Evolutionary conservation across 1,140 invertebrate species (phyloP), one percentile per base, ranked within the genome.

Genomic region (Drosophila teissieri): DNA sequence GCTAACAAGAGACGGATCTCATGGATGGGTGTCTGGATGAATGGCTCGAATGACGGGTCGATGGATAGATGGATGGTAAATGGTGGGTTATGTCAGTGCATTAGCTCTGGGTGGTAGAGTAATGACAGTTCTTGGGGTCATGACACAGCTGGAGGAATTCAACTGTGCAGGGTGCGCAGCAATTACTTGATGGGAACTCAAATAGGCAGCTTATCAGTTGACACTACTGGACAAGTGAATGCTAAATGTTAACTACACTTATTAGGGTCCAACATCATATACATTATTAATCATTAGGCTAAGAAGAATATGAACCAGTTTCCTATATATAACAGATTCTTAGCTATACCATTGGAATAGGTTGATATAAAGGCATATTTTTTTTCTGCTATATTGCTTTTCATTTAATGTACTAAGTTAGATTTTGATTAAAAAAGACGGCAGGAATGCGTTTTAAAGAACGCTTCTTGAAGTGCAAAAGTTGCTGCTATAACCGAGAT

Each of bases 391-490:
- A 19, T 19, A 19, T 0, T 19, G n/a, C 19, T 2, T 19, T 19
- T 19, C 19, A 19, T 19, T 19, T 19, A 19, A 2, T 19, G 19
- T 2, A 19, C 19, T 19, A 19, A 19, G 2, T 19, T 1, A 19
- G 19, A 19, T 19, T 19, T 19, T 19, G 19, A 19, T 19, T 19
- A 1, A 19, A 1, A 1, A 19, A 1, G 19, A 1, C 19, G 19
- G 19, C 40, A 42, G 64, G 88, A 68, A 74, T 56, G 60, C 73
- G 72, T 27, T 60, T 72, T 42, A 42, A 10, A 17, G 19, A 27
- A 42, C 51, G 15, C 24, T 6, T 45, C 62, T 58, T 72, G 65
- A 82, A 86, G 74, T 57, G 46, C 40, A 73, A 81, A 79, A 68
- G 51, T 86, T 57, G 48, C 54, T 56, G 40, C 24, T 5, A 39